phyloP scores from a whole-genome alignment of 1,140 invertebrate genomes.

The Tribolium madens region DNA sequence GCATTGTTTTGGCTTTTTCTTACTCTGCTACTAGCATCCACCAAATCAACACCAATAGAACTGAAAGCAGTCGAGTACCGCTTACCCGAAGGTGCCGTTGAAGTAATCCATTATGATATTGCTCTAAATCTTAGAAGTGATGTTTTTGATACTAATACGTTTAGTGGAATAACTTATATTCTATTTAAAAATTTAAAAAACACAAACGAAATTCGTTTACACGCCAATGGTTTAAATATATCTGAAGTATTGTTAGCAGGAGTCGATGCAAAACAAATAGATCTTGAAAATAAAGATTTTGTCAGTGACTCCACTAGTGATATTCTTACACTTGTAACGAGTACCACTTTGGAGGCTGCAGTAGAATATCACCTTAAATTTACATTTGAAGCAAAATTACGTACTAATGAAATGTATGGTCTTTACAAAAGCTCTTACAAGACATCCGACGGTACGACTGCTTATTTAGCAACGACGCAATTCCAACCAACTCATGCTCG shows the following conservation, averaged over 20 bases:
- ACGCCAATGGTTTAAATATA: background rate
- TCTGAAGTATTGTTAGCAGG: background rate
- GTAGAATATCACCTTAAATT: background rate
- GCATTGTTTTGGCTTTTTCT: background rate
- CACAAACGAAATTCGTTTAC: slow-evolving; percentile 4
- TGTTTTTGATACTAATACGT: slow-evolving; percentile 2
- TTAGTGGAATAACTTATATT: background rate
- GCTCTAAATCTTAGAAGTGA: background rate
- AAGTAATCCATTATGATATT: background rate
- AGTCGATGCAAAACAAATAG: background rate
- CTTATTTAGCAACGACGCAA: slow-evolving; percentile 77
- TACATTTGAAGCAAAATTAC: background rate
- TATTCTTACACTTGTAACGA: background rate
- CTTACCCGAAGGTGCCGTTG: background rate
- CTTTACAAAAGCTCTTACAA: slow-evolving; percentile 83
- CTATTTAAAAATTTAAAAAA: background rate
- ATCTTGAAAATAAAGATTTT: background rate
- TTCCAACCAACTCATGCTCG: slow-evolving; percentile 84
- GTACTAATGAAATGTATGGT: slow-evolving; percentile 71
- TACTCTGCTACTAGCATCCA: background rate
- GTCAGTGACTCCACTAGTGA: background rate
- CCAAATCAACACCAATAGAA: background rate
- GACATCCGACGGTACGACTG: slow-evolving; percentile 62
- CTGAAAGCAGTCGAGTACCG: background rate
- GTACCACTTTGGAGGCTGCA: background rate